Conservation (phyloP, 2,888 invertebrate genomes). For the Plemyria rubiginata region DNA sequence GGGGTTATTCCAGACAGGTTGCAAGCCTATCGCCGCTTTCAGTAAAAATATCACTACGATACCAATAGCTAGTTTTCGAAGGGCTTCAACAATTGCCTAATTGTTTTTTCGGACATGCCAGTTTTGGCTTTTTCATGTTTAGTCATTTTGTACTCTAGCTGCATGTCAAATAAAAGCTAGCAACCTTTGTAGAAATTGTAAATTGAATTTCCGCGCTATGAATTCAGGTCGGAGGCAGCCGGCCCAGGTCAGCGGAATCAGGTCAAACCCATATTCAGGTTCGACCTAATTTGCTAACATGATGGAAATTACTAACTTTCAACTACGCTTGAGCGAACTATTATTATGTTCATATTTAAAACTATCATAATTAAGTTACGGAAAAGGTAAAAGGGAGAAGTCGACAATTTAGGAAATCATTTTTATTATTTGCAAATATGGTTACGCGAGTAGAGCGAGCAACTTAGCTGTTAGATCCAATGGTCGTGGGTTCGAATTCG, state of each 20-base stretch:
- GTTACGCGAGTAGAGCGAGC: too few species aligned
- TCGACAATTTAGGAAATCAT: too few species aligned
- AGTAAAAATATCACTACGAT: too few species aligned
- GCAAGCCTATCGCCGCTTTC: too few species aligned
- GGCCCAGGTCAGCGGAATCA: conserved; percentile 21
- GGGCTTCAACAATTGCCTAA: neutral
- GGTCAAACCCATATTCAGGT: conserved; percentile 23
- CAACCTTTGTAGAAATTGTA: neutral
- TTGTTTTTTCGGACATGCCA: neutral
- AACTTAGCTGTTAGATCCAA: too few species aligned
- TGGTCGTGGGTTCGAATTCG: too few species aligned
- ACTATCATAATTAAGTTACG: too few species aligned
- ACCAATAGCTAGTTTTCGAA: neutral
- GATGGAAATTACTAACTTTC: neutral
- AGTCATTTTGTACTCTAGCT: neutral
- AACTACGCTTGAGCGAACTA: neutral
- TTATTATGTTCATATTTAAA: neutral
- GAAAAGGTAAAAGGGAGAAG: neutral
- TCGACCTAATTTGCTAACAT: conserved; percentile 21
- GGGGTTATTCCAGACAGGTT: too few species aligned
- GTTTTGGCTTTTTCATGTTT: neutral
- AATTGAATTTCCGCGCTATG: conserved; percentile 5
- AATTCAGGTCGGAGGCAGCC: conserved; percentile 9
- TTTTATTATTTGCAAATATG: too few species aligned
- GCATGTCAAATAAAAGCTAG: neutral